phyloP scores from a whole-genome alignment of 2,888 invertebrate genomes.

The Chloroclystis v-ata region DNA sequence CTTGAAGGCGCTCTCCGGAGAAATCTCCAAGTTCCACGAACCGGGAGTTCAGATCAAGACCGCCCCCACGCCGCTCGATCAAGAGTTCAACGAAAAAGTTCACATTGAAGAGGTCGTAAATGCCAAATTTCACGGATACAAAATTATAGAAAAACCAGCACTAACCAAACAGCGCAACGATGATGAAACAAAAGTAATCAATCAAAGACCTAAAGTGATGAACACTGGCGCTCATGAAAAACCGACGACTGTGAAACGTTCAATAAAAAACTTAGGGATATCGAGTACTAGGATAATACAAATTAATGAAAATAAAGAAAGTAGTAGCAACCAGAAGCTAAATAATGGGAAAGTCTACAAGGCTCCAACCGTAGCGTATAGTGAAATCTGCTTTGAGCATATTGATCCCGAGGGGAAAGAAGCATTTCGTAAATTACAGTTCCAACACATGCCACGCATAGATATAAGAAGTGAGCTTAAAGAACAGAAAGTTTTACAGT shows the following conservation, averaged over 20 bases:
- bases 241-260: constrained; percentile 34
- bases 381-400: constrained; percentile 55
- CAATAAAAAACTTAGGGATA: constrained; percentile 47
- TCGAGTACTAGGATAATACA: constrained; percentile 53
- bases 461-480: constrained; percentile 71
- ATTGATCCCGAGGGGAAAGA: constrained; percentile 39
- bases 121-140: constrained; percentile 70
- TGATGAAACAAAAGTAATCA: constrained; percentile 22
- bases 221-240: constrained; percentile 43
- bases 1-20: constrained; percentile 64
- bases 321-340: constrained; percentile 36
- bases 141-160: constrained; percentile 47
- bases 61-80: constrained; percentile 61
- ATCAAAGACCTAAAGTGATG: constrained; percentile 32
- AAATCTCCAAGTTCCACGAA: constrained; percentile 56
- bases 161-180: constrained; percentile 27
- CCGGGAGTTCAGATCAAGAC: constrained; percentile 54
- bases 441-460: constrained; percentile 73
- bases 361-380: constrained; percentile 50
- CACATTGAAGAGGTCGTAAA: constrained; percentile 70
- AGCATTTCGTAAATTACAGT: constrained; percentile 41
- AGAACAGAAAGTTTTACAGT: constrained; percentile 68
- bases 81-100: constrained; percentile 69
- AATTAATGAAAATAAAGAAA: constrained; percentile 46
- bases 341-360: constrained; percentile 41